Base-by-base conservation (phyloP, 1,140 invertebrate species). In the Zaprionus capensis region DNA sequence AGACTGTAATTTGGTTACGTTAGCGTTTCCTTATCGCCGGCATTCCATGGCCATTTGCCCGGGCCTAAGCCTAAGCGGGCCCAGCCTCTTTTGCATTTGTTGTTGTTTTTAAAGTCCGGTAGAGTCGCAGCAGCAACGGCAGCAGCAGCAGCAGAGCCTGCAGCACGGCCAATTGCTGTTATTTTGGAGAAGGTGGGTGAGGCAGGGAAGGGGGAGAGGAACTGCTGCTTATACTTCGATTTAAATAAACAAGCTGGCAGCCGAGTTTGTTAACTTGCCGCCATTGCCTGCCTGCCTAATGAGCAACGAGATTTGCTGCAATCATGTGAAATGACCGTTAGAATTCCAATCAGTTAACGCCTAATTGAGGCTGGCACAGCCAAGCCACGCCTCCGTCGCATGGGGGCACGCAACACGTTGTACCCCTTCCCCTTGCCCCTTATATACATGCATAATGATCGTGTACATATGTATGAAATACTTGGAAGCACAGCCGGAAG, bases 321-420 rank as follows among this genome's bases (percentile, higher is more conserved):
- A 78, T 83, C 81, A 81, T 78, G 63, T 51, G 77, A 63, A 49
- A 59, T 68, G 70, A 64, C 83, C 77, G 77, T 68, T 83, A 74
- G 83, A 81, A 81, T 81, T 81, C 62, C 83, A 81, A 84, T 84
- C 81, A 84, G 81, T 87, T 88, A 87, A 80, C 77, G 83, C 83
- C 76, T 88, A 88, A 88, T 88, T 88, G 77, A 86, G 76, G 69
- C 73, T 46, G 65, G n/a, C 55, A 20, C 22, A 34, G 57, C 66
- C 11, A 14, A 0, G 65, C 84, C 83, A 78, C 83, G 77, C 84
- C 46, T 51, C 20, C 83, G 31, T 11, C 31, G 31, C 31, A 0
- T 34, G 58, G 11, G 63, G 62, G 55, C 82, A 76, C 75, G 80
- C 76, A 86, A 76, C 67, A 57, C 41, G 41, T 38, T 59, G 51